Base-by-base conservation (phyloP, 2,113 vertebrate genomes). In the Aegotheles bennettii region DNA sequence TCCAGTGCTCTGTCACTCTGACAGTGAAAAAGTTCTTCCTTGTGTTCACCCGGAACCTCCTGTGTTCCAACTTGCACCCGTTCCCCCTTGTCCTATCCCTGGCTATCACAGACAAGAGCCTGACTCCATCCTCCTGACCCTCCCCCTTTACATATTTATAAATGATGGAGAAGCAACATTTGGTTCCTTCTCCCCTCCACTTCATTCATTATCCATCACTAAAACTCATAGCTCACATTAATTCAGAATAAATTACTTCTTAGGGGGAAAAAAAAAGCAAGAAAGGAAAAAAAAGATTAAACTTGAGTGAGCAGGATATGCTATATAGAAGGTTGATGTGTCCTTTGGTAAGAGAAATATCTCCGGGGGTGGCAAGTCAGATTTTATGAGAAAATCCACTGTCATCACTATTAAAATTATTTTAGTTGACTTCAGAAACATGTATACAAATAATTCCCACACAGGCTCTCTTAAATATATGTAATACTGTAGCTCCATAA, bases 251-350 rank as follows among this genome's bases (percentile, higher is more conserved):
- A 57, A 69, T 43, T 45, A 17, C 11, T 76, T 68, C 35, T 3
- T 40, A 2, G 2, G 1, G 3, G 4, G 6, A 7, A 6, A 8
- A 60, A 10, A 36, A 8, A 4, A 24, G 24, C 11, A 48, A 4
- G 24, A 48, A 48, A 48, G 18, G 19, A 16, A 2, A 10, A 12
- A n/a, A 60, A 67, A 33, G 15, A 36, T 16, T 7, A 74, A 59
- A 70, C 0, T 13, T 17, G 28, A 45, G 4, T 36, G 56, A 60
- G 33, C 11, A 91, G 21, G 20, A 81, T 11, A 64, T 29, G 10
- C 6, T 76, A 10, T 50, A 16, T 21, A 5, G 45, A 53, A 91
- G 7, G 8, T 11, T 89, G 4, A 8, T 28, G 2, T 17, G 3
- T 56, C 11, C 26, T 63, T 60, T 65, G 23, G 23, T 53, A 83